Conservation (phyloP, 2,113 vertebrate species). For the Myotis brandtii region DNA sequence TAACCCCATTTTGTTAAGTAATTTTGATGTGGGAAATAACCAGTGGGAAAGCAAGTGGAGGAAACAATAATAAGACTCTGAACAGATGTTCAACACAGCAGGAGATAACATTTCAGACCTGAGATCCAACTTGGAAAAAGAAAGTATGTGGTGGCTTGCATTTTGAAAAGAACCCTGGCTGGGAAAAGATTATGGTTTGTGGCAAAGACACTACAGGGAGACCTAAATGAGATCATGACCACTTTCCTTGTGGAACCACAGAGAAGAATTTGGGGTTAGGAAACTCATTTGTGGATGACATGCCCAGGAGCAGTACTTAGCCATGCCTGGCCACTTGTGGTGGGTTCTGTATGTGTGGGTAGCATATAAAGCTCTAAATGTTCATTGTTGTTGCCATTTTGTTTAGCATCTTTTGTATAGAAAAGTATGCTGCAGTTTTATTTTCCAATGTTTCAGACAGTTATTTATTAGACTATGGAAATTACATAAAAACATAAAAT, state of each 20-base stretch:
- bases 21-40: conserved; percentile 58
- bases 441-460: conserved; percentile 25
- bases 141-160: conserved; percentile 55
- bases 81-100: conserved; percentile 71
- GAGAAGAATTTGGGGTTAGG: conserved; percentile 65
- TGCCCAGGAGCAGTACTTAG: not conserved
- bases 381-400: not conserved
- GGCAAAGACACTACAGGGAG: conserved; percentile 58
- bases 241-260: conserved; percentile 42
- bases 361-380: not conserved
- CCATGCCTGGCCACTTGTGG: not conserved
- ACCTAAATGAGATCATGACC: conserved; percentile 60
- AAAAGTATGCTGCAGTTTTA: not conserved
- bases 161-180: conserved; percentile 67
- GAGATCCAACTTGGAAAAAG: conserved; percentile 46
- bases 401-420: conserved; percentile 1
- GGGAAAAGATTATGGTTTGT: conserved; percentile 54
- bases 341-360: not conserved
- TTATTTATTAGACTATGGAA: conserved; percentile 3
- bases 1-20: conserved; percentile 51
- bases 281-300: conserved; percentile 29
- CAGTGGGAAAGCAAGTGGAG: conserved; percentile 54
- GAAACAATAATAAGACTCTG: conserved; percentile 61
- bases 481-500: conserved; percentile 29
- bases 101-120: conserved; percentile 39